Evolutionary conservation across 2,113 vertebrate genomes (phyloP), one percentile per base, ranked within the genome.

Genomic region (Copsychus sechellarum): DNA sequence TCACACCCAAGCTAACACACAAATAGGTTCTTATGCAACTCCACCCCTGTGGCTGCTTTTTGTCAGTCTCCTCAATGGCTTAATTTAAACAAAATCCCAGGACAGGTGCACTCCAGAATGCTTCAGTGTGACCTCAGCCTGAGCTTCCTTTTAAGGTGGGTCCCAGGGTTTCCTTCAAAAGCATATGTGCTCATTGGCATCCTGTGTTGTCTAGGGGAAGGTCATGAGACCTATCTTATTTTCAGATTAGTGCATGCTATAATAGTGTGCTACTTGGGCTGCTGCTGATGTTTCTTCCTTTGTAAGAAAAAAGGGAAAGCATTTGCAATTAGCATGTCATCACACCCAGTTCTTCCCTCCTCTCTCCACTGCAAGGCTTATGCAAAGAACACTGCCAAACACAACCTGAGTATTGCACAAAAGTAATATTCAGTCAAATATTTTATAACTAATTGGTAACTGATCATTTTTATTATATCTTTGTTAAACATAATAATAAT

Each of bases 41-140:
- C 88, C 82, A 90, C 71, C 5, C 56, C 62, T 7, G 33, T 54
- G 67, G 64, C 47, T 80, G 62, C 56, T 94, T 92, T 88, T 70
- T 90, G 90, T 85, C 85, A 70, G 45, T 61, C 92, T 88, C 54
- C 19, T 31, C 81, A 70, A 60, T 56, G 67, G 77, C 58, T 94
- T 90, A 72, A 89, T 89, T 91, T 71, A 96, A 94, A 91, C 90
- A 94, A 76, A 91, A 87, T 80, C 66, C 56, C 56, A 36, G 88
- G 81, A 69, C 33, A 40, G 73, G 57, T 4, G 3, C 66, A 57
- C 38, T 83, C 45, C 53, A 53, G 45, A 88, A 77, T 4, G 5
- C 61, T 58, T 64, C 77, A 45, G n/a, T 0, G 0, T 79, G 71
- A 73, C 88, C 38, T 80, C 51, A 33, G 62, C n/a, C 33, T 51